These are phyloP conservation scores for Netelia virgata DNA, from an alignment of 2,888 invertebrate species.

Conservation along the genomic window DNA sequence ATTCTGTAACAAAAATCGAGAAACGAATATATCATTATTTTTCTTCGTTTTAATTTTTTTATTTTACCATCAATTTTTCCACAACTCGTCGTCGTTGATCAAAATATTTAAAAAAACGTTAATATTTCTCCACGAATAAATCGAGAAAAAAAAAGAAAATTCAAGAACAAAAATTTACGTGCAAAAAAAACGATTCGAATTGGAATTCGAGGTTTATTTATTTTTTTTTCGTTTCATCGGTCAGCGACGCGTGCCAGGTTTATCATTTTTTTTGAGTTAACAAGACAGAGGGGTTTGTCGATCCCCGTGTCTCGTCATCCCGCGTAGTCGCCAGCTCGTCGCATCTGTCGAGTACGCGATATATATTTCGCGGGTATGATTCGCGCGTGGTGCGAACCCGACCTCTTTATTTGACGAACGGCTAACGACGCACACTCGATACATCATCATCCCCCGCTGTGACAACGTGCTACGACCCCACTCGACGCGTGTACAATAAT, in stretches of 20 bases:
- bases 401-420: constrained; percentile 39
- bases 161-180: background rate
- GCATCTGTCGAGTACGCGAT: background rate
- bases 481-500: no score
- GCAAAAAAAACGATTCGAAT: no score
- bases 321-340: constrained; percentile 22
- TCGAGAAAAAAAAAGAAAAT: background rate
- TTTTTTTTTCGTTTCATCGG: no score
- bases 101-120: no score
- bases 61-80: background rate
- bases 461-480: no score
- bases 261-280: background rate
- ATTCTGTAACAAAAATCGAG: constrained; percentile 85
- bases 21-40: constrained; percentile 56
- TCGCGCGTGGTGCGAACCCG: background rate
- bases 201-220: no score
- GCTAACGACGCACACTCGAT: background rate
- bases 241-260: no score
- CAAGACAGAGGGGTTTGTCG: no score
- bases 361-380: background rate
- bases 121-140: background rate
- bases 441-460: no score
- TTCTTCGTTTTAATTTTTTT: background rate
- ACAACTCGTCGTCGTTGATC: background rate
- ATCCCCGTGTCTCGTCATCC: background rate